Conservation (phyloP, 1,140 invertebrate genomes). For the Lanistes nyassanus region DNA sequence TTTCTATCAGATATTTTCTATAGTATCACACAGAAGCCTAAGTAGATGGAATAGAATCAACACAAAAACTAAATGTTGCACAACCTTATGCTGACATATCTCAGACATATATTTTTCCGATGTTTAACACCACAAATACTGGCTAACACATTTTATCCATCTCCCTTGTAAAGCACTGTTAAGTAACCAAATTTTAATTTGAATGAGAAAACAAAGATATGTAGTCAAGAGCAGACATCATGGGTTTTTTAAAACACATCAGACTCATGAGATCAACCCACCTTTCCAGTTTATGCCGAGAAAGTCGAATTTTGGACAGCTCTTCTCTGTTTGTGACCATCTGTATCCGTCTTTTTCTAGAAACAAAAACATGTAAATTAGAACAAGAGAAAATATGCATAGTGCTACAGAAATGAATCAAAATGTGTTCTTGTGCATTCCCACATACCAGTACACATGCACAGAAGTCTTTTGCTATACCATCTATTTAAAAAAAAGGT, state of each 20-base stretch:
- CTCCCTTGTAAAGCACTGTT: neutral
- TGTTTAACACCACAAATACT: conserved; percentile 22
- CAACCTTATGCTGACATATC: no score
- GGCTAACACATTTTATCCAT: conserved; percentile 16
- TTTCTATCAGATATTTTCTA: no score
- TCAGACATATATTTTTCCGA: neutral
- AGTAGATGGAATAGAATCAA: no score
- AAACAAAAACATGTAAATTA: conserved; percentile 13
- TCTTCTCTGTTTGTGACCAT: conserved; percentile 81
- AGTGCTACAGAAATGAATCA: no score
- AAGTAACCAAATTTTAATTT: neutral
- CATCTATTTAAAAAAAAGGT: no score
- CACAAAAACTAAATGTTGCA: no score
- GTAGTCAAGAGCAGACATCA: no score
- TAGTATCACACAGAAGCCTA: no score
- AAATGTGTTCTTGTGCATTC: no score
- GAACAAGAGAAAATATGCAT: neutral
- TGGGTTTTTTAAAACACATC: no score
- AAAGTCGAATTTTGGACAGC: conserved; percentile 87
- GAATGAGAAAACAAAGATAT: neutral
- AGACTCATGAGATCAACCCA: conserved; percentile 45
- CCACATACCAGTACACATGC: no score
- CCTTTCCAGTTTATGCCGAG: conserved; percentile 90
- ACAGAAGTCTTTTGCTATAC: no score
- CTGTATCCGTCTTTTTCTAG: conserved; percentile 70